These are phyloP conservation scores for Meloidogyne exigua DNA, from an alignment of 1,140 invertebrate genomes.

Conservation along the genomic window DNA sequence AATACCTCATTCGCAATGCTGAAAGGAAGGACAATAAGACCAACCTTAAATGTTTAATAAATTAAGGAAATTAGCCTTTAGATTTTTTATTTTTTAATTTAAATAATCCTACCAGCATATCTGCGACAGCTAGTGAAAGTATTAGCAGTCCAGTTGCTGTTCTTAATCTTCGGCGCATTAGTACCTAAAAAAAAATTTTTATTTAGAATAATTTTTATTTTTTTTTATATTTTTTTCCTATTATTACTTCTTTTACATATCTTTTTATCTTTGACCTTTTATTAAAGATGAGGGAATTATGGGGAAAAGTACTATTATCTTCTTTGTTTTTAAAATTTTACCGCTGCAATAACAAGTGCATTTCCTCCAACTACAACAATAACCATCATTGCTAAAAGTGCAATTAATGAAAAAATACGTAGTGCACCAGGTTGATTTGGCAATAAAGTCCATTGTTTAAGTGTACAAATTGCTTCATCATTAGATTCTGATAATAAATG, in stretches of 20 bases:
- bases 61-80: neutral
- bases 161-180: conserved; percentile 81
- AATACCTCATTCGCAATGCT: conserved; percentile 63
- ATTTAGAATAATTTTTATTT: neutral
- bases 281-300: no score
- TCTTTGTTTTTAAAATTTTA: conserved; percentile 63
- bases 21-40: conserved; percentile 62
- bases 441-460: conserved; percentile 55
- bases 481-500: conserved; percentile 2
- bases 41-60: conserved; percentile 45
- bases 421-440: conserved; percentile 60
- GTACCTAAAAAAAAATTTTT: conserved; percentile 31
- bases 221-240: neutral
- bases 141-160: conserved; percentile 83
- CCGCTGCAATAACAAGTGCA: conserved; percentile 88
- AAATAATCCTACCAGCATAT: conserved; percentile 73
- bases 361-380: conserved; percentile 72
- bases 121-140: conserved; percentile 79
- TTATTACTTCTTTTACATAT: neutral
- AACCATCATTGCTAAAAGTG: conserved; percentile 59
- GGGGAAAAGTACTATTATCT: no score
- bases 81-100: neutral
- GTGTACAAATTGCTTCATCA: conserved; percentile 44
- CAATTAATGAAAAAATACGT: conserved; percentile 64
- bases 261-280: no score